These are phyloP conservation scores for Hydrocynus forskahlii DNA, from an alignment of 2,797 vertebrate genomes.

Conservation along the genomic window DNA sequence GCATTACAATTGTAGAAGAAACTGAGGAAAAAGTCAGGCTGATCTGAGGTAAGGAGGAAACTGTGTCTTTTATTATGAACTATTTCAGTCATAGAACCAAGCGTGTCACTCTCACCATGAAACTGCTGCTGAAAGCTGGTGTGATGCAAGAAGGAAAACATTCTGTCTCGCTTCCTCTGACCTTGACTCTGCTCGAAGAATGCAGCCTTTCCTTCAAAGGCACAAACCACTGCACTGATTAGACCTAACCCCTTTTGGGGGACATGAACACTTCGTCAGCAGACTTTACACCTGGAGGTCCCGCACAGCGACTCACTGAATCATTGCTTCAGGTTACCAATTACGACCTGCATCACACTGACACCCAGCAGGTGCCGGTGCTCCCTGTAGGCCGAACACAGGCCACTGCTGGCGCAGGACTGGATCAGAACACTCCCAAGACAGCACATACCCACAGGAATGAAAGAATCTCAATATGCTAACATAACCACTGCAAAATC, in stretches of 20 bases:
- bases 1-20: no score
- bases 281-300: conserved; percentile 16
- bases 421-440: background rate
- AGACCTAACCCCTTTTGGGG: background rate
- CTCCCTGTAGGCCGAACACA: background rate
- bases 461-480: no score
- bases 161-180: background rate
- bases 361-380: conserved; percentile 28
- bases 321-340: conserved; percentile 27
- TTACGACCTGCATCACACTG: conserved; percentile 26
- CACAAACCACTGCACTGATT: conserved; percentile 12
- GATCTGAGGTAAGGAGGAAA: no score
- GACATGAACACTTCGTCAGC: conserved; percentile 3
- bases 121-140: no score
- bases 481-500: no score
- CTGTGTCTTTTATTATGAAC: no score
- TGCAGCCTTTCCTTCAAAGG: background rate
- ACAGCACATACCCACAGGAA: background rate
- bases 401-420: conserved; percentile 1
- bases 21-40: no score
- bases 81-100: no score
- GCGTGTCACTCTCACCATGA: no score
- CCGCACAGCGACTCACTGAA: conserved; percentile 1
- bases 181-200: background rate
- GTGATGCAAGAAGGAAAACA: no score